Conservation (phyloP, 2,113 vertebrate genomes). For the Passer domesticus region DNA sequence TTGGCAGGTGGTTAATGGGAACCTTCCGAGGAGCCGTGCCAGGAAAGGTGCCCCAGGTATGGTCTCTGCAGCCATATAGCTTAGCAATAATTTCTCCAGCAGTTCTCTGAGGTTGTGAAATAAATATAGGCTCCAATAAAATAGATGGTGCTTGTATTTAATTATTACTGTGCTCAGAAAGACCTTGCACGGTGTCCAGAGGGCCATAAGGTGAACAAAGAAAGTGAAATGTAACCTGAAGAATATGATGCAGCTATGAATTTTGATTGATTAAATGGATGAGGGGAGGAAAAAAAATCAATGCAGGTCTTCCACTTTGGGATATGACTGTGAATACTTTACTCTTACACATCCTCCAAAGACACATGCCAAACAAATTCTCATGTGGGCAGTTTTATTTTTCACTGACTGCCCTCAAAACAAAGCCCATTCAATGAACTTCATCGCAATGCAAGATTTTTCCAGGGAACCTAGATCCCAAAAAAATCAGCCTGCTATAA, state of each 20-base stretch:
- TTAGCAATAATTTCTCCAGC: conserved; percentile 36
- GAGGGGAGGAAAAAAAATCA: background rate
- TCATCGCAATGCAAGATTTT: background rate
- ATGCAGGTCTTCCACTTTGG: background rate
- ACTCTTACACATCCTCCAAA: background rate
- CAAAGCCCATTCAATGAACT: background rate
- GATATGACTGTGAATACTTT: background rate
- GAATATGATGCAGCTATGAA: background rate
- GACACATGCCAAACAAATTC: background rate
- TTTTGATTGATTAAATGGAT: background rate
- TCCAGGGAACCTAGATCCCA: background rate
- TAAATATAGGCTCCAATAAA: conserved; percentile 35
- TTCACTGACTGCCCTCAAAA: background rate
- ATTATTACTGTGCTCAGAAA: background rate
- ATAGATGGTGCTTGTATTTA: background rate
- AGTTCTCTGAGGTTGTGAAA: conserved; percentile 24
- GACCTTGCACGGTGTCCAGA: background rate
- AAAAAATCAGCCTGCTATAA: background rate
- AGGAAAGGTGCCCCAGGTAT: background rate
- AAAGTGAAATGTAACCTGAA: conserved; percentile 1
- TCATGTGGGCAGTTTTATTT: background rate
- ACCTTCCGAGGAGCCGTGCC: background rate
- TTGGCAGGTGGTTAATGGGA: background rate
- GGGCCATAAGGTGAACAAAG: background rate
- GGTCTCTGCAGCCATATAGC: background rate